Evolutionary conservation across 2,797 vertebrate species (phyloP), one percentile per base, ranked within the genome.

Genomic region (Chiroxiphia lanceolata): DNA sequence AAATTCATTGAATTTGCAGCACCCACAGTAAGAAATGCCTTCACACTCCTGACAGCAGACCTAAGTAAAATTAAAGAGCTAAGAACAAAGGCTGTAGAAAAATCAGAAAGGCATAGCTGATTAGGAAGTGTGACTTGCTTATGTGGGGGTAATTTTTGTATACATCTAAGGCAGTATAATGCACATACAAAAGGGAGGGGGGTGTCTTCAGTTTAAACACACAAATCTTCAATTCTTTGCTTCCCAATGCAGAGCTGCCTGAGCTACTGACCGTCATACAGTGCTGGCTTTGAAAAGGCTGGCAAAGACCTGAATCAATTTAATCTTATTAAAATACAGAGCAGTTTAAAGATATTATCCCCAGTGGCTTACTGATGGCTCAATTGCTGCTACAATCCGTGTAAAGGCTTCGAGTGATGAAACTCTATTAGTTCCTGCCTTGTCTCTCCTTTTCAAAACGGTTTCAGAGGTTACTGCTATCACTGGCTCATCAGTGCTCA

Each of bases 381-480:
- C 89, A 92, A 70, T 94, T 92, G 87, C 87, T 89, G 72, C 89
- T 78, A 53, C 72, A 78, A 53, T 76, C 79, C 85, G 10, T 54
- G 82, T 77, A 83, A 90, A 87, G 86, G 69, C 89, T 95, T 81
- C 3, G 7, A 94, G 94, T 96, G 92, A 91, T 92, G 94, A 95
- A 94, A 94, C 89, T 61, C 31, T 44, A 17, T 93, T 83, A 89
- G 76, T 11, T 88, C 76, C 87, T 92, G 93, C 75, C 81, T 92
- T 68, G 88, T 83, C 86, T 82, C 83, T 90, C 61, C 79, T 93
- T 78, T 92, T 56, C 87, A 71, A 45, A 95, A 92, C 2, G 20
- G 87, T 96, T 91, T 89, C 95, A 95, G 96, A 95, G 81, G 91
- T 89, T 94, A 68, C 81, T 92, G 90, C 92, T 97, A 94, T 95